phyloP scores from a whole-genome alignment of 1,140 invertebrate species.

The Drosophila bipectinata region DNA sequence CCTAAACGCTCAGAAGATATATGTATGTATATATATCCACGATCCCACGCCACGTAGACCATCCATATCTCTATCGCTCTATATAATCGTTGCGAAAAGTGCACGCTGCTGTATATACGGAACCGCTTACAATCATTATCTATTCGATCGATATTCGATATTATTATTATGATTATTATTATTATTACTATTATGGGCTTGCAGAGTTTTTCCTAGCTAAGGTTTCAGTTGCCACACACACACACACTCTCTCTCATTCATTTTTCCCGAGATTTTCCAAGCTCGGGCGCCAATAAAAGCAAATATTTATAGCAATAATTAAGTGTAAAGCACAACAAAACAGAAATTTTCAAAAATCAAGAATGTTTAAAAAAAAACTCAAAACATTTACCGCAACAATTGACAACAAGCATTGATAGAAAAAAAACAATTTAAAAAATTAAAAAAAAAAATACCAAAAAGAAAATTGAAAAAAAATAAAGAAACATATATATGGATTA shows the following conservation, averaged over 20 bases:
- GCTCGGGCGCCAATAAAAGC: conserved; percentile 46
- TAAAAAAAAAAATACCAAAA: conserved; percentile 7
- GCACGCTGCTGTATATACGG: conserved; percentile 60
- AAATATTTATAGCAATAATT: conserved; percentile 72
- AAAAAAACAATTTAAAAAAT: conserved; percentile 31
- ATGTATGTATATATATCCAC: conserved; percentile 1
- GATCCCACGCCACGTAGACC: conserved; percentile 13
- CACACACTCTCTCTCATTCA: conserved; percentile 14
- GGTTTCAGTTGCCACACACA: conserved; percentile 66
- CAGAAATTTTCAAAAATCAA: conserved; percentile 1
- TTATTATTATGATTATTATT: conserved; percentile 10
- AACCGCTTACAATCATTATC: conserved; percentile 67
- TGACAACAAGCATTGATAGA: conserved; percentile 71
- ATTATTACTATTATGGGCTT: conserved; percentile 26
- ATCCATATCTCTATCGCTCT: conserved; percentile 38
- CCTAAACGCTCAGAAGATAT: conserved; percentile 37
- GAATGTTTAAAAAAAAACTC: conserved; percentile 16
- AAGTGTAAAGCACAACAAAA: conserved; percentile 54
- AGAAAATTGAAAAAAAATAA: conserved; percentile 1
- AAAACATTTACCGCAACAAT: conserved; percentile 65
- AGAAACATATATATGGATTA: conserved; percentile 67
- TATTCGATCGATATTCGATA: conserved; percentile 41
- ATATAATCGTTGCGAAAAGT: conserved; percentile 38
- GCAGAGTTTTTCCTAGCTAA: conserved; percentile 70
- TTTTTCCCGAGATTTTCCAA: conserved; percentile 31